Base-by-base conservation (phyloP, 2,113 vertebrate genomes). In the Lichenostomus cassidix region DNA sequence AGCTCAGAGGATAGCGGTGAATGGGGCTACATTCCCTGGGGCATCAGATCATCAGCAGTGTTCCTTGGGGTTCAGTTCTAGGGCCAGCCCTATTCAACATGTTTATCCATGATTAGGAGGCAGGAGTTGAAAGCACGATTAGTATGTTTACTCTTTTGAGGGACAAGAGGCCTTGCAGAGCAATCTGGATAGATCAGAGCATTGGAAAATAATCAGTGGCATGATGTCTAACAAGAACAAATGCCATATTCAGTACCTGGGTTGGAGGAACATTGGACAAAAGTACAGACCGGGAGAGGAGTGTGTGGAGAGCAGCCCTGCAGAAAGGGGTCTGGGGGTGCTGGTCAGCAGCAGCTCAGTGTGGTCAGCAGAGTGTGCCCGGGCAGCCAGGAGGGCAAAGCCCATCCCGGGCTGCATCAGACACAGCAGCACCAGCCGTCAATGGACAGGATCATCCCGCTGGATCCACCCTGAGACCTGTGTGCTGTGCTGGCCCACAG, bases 31-130 rank as follows among this genome's bases (percentile, higher is more conserved):
- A 27, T 41, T 39, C 39, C 9, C 31, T 69, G 39, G 3, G 16
- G 33, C 3, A 17, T 33, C 1, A 0, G 0, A 10, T 53, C 50
- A 56, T 9, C 29, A 46, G 28, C 0, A 0, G 6, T 47, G 11
- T 10, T 79, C 29, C 29, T 70, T n/a, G 31, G n/a, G 8, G 27
- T 10, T 62, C 27, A 39, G 0, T n/a, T 70, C n/a, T 42, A 52
- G 12, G 11, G 5, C 11, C 13, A 75, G 42, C 27, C 37, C 24
- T 76, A 12, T 52, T 55, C 44, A 20, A 39, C 0, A 4, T 28
- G 53, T 87, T 76, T 63, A 29, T 65, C 56, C 27, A 6, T 58
- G 19, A 17, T 44, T 31, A 53, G 18, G 9, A 53, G 12, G 52
- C 42, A 83, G 39, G 12, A 71, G 10, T 41, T 67, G 12, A 90